phyloP scores from a whole-genome alignment of 2,113 vertebrate species.

The Cyprinodon variegatus region DNA sequence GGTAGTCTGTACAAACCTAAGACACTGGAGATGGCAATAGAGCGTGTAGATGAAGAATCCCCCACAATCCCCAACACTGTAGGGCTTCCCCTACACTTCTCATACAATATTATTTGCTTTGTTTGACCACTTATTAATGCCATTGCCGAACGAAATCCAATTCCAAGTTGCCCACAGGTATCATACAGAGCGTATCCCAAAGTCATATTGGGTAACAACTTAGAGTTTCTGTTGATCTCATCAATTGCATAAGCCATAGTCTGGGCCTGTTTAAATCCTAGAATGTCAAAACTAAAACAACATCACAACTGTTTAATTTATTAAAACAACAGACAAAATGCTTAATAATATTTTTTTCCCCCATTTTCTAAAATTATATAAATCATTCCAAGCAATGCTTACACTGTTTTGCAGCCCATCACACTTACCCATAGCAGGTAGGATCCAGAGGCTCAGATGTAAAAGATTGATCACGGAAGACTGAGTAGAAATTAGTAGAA shows the following conservation, averaged over 20 bases:
- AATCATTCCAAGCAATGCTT: background rate
- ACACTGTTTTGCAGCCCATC: background rate
- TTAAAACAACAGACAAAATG: background rate
- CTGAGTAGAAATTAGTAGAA: conserved; percentile 37
- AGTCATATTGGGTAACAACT: conserved; percentile 70
- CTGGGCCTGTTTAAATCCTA: conserved; percentile 63
- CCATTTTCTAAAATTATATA: background rate
- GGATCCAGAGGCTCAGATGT: conserved; percentile 45
- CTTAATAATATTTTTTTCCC: background rate
- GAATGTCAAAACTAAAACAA: conserved; percentile 53
- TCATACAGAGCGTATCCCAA: conserved; percentile 68
- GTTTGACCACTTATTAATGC: conserved; percentile 60
- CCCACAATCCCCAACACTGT: conserved; percentile 71
- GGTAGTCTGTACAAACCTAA: conserved; percentile 69
- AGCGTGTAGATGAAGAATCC: conserved; percentile 65
- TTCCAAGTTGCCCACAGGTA: conserved; percentile 60
- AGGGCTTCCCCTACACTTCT: conserved; percentile 53
- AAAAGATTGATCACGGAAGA: conserved; percentile 45
- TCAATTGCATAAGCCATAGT: conserved; percentile 74
- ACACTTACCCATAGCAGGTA: conserved; percentile 52
- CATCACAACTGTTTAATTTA: background rate
- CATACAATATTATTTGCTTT: conserved; percentile 23
- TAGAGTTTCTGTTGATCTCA: conserved; percentile 68
- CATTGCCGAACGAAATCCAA: conserved; percentile 63
- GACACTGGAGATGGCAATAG: conserved; percentile 70